Evolutionary conservation across 2,797 vertebrate genomes (phyloP).

Genomic region (Lepus townsendii): DNA sequence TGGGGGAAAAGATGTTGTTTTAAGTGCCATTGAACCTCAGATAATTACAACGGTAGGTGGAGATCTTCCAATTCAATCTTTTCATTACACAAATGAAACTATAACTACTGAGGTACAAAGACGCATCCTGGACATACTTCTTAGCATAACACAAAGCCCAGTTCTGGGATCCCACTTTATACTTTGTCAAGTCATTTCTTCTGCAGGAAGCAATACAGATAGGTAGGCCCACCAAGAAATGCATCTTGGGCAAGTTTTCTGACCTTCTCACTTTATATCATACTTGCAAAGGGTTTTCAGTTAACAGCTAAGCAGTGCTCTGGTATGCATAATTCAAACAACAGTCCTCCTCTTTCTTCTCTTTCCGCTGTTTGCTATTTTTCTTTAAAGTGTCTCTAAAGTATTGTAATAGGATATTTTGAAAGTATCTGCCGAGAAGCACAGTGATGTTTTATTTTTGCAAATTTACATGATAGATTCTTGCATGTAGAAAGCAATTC

Average conservation of each 20-base stretch:
- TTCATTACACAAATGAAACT: not conserved
- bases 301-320: not conserved
- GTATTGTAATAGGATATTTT: not conserved
- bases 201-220: not conserved
- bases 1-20: not conserved
- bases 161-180: not conserved
- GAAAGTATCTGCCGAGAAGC: not conserved
- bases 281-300: not conserved
- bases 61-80: not conserved
- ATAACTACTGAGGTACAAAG: not conserved
- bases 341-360: not conserved
- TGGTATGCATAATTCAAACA: not conserved
- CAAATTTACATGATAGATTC: not conserved
- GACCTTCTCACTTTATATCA: not conserved
- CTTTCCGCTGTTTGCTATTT: not conserved
- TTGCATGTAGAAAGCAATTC: not conserved
- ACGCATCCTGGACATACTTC: not conserved
- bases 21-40: not conserved
- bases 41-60: not conserved
- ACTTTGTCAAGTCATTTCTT: not conserved
- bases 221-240: not conserved
- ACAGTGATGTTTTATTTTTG: not conserved
- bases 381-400: conserved; percentile 21
- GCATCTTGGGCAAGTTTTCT: not conserved
- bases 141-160: not conserved